A percentile compares a stretch with the other conserved stretches of the same genome.
These are phyloP conservation scores for Sternarchorhynchus goeldii DNA, from an alignment of 2,797 vertebrate species.

Conservation along the genomic window DNA sequence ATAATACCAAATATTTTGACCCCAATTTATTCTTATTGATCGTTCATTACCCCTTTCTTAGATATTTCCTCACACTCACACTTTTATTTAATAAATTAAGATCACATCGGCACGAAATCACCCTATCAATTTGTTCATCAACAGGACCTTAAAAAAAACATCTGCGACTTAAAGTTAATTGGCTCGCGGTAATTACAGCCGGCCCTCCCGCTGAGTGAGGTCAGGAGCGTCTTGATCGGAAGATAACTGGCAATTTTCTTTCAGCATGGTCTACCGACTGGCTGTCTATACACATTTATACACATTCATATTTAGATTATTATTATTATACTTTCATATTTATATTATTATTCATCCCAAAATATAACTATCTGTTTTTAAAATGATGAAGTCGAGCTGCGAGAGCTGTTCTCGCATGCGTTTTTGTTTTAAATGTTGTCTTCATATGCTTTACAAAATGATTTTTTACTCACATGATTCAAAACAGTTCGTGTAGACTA, in stretches of 20 bases:
- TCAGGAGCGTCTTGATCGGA: background rate
- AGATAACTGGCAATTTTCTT: background rate
- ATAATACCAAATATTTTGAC: no score
- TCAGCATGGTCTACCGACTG: no score
- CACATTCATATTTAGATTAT: no score
- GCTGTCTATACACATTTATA: constrained; percentile 9
- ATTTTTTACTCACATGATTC: background rate
- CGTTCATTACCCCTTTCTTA: background rate
- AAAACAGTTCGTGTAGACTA: background rate
- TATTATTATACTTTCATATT: no score
- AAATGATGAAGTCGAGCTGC: no score
- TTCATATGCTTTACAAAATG: no score
- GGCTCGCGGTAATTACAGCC: background rate
- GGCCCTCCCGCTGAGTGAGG: background rate
- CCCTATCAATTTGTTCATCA: background rate
- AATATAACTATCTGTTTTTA: no score
- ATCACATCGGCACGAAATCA: background rate
- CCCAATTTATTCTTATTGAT: background rate
- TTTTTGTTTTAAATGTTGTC: no score
- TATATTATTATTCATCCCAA: no score
- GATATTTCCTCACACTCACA: background rate
- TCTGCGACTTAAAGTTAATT: background rate
- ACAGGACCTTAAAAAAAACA: no score
- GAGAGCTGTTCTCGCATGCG: no score
- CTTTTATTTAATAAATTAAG: background rate